Conservation (phyloP, 2,113 vertebrate species). For the Pantherophis guttatus region DNA sequence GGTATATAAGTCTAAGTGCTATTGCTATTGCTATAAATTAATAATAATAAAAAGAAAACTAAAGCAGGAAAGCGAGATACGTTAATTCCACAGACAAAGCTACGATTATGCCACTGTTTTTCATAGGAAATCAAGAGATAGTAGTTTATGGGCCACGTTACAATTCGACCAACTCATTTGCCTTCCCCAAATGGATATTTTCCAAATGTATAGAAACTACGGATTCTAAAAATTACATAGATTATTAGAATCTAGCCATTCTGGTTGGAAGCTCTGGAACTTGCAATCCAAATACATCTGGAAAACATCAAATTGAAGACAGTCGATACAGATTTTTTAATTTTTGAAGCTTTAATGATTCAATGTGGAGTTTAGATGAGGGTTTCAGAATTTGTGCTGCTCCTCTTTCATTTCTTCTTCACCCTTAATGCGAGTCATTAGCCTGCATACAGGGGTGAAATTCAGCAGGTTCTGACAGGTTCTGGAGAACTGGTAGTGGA, state of each 20-base stretch:
- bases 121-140: background rate
- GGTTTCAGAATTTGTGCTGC: background rate
- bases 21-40: background rate
- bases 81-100: background rate
- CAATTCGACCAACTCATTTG: background rate
- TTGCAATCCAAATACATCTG: background rate
- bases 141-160: conserved; percentile 3
- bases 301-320: background rate
- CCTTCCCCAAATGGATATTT: background rate
- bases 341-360: background rate
- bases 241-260: background rate
- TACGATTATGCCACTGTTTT: background rate
- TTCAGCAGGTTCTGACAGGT: no score
- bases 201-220: background rate
- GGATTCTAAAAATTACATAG: background rate
- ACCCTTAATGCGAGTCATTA: conserved; percentile 47
- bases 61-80: background rate
- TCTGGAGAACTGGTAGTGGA: no score
- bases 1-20: no score
- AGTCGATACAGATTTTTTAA: background rate
- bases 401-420: conserved; percentile 47
- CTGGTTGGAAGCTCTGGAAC: background rate
- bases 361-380: background rate
- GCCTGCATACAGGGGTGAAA: background rate
- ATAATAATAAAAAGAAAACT: background rate